These are phyloP conservation scores for Characodon lateralis DNA, from an alignment of 2,797 vertebrate species.

Conservation along the genomic window DNA sequence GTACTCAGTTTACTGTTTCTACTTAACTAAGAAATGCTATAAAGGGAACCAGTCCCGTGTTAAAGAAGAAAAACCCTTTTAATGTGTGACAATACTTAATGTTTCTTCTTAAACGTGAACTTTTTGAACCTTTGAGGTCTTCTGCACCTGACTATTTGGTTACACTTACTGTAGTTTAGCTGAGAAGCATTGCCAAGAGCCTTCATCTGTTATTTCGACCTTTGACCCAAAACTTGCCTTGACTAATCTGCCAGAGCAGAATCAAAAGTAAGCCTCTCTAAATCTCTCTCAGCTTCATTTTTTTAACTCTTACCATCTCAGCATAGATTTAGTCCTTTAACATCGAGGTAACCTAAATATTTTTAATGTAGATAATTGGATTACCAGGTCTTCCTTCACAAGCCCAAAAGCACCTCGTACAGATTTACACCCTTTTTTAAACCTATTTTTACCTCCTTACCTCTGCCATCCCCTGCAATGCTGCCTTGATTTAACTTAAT, in stretches of 20 bases:
- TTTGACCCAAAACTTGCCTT: slow-evolving; percentile 32
- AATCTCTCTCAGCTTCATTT: slow-evolving; percentile 32
- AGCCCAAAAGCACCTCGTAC: slow-evolving; percentile 48
- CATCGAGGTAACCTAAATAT: slow-evolving; percentile 55
- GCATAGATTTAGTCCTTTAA: slow-evolving; percentile 46
- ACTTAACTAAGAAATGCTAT: background rate
- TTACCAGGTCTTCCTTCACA: slow-evolving; percentile 54
- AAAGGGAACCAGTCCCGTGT: background rate
- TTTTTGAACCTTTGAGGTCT: background rate
- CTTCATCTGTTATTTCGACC: slow-evolving; percentile 44
- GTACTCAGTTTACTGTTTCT: background rate
- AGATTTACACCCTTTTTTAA: slow-evolving; percentile 60
- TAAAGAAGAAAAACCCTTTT: background rate
- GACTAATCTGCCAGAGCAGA: slow-evolving; percentile 41
- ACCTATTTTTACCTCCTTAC: slow-evolving; percentile 50
- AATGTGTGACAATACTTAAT: background rate
- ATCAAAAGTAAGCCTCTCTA: slow-evolving; percentile 46
- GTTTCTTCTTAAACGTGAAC: slow-evolving; percentile 2
- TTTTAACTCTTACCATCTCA: slow-evolving; percentile 26
- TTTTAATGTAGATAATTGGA: slow-evolving; percentile 67
- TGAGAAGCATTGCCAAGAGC: slow-evolving; percentile 12
- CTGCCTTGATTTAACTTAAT: slow-evolving; percentile 50
- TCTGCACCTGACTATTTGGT: slow-evolving; percentile 6
- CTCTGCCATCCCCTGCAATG: slow-evolving; percentile 36
- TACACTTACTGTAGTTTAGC: slow-evolving; percentile 14